Percentiles rank a stretch among this genome's conserved stretches.
phyloP scores from a whole-genome alignment of 2,113 vertebrate genomes.

The Puntigrus tetrazona region DNA sequence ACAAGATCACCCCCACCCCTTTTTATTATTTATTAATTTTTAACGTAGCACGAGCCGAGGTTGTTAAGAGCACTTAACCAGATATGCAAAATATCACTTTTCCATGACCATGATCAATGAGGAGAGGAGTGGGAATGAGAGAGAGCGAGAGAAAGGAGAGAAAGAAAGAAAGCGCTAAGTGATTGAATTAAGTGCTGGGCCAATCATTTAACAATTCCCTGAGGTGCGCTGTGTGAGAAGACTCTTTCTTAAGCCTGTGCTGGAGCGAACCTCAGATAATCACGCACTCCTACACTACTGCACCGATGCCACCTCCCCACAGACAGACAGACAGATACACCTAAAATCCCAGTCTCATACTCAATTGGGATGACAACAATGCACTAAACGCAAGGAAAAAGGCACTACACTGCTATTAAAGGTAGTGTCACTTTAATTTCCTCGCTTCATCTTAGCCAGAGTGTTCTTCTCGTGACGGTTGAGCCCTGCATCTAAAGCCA shows the following conservation, averaged over 20 bases:
- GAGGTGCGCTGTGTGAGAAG: constrained; percentile 81
- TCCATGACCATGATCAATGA: constrained; percentile 90
- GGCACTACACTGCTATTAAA: background rate
- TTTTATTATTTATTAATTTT: constrained; percentile 75
- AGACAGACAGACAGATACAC: background rate
- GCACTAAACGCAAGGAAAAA: constrained; percentile 17
- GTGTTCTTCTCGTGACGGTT: background rate
- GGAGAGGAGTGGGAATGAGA: constrained; percentile 53
- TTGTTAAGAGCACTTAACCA: constrained; percentile 96
- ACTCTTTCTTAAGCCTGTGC: constrained; percentile 85
- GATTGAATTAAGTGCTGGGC: constrained; percentile 85
- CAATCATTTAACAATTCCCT: constrained; percentile 90
- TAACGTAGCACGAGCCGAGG: constrained; percentile 86
- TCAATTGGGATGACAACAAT: background rate
- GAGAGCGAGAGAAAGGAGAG: constrained; percentile 58
- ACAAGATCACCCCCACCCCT: constrained; percentile 90
- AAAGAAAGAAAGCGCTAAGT: constrained; percentile 68
- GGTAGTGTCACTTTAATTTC: constrained; percentile 6
- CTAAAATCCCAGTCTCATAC: constrained; percentile 55
- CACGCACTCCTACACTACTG: constrained; percentile 84
- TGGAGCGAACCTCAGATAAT: constrained; percentile 89
- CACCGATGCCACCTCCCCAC: constrained; percentile 73
- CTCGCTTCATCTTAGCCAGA: background rate
- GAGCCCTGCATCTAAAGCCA: constrained; percentile 19
- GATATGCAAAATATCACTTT: constrained; percentile 94